Conservation (phyloP, 2,888 invertebrate species). For the Apocheima hispidaria region DNA sequence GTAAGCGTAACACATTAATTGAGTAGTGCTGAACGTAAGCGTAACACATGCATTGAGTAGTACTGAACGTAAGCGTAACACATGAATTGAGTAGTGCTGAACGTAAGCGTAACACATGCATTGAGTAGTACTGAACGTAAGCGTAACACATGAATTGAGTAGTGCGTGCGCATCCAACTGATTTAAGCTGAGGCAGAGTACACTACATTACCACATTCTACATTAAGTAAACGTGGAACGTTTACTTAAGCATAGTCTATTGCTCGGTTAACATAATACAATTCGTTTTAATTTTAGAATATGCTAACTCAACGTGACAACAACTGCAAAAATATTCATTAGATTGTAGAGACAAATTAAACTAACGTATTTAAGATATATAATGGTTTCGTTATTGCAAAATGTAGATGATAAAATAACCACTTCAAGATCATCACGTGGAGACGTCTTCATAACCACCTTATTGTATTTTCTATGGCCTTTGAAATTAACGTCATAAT, state of each 20-base stretch:
- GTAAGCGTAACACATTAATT: no score
- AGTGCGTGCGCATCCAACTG: not conserved
- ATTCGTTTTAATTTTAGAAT: not conserved
- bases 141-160: not conserved
- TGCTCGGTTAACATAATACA: not conserved
- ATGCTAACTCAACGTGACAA: no score
- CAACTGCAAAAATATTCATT: no score
- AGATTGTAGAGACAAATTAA: no score
- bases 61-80: no score
- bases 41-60: no score
- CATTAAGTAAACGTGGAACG: not conserved
- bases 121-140: no score
- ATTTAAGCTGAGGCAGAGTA: not conserved
- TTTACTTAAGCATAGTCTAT: not conserved
- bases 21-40: no score
- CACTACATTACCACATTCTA: not conserved
- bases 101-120: no score
- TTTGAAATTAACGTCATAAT: conserved; percentile 22
- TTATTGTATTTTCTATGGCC: conserved; percentile 30
- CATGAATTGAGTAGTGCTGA: no score
- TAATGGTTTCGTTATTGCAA: not conserved
- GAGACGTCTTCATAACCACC: conserved; percentile 4
- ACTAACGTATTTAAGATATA: not conserved
- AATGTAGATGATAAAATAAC: conserved; percentile 3
- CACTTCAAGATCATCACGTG: conserved; percentile 3